phyloP scores from a whole-genome alignment of 2,888 invertebrate genomes.

The Drosophila antonietae region DNA sequence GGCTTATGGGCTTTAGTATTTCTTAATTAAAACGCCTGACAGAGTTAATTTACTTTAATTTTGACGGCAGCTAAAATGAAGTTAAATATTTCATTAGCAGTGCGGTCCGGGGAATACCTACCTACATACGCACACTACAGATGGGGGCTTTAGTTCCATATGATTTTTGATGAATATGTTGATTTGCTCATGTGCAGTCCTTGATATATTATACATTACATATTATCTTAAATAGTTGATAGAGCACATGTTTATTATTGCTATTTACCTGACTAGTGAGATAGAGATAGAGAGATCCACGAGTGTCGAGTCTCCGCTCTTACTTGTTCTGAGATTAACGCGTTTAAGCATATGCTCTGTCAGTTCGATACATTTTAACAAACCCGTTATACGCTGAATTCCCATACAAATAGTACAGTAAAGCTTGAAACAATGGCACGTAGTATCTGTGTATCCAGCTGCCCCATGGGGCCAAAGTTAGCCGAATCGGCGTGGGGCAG shows the following conservation, averaged over 20 bases:
- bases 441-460: slow-evolving; percentile 21
- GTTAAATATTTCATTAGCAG: slow-evolving; percentile 74
- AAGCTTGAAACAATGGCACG: slow-evolving; percentile 65
- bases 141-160: not conserved
- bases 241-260: no score
- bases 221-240: no score
- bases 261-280: no score
- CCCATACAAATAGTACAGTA: not conserved
- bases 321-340: no score
- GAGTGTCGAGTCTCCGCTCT: no score
- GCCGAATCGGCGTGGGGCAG: not conserved
- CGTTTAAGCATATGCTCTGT: no score
- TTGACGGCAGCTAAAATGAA: slow-evolving; percentile 65
- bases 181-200: not conserved
- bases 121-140: slow-evolving; percentile 3
- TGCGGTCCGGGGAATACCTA: slow-evolving; percentile 41
- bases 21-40: slow-evolving; percentile 70
- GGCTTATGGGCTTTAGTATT: slow-evolving; percentile 34
- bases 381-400: not conserved
- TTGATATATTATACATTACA: no score
- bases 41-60: slow-evolving; percentile 73
- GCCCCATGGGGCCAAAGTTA: not conserved
- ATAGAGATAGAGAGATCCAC: no score
- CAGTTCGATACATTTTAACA: not conserved
- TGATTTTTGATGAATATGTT: not conserved